Evolutionary conservation across 2,113 vertebrate species (phyloP).

Genomic region (Protomyctophum bolini): DNA sequence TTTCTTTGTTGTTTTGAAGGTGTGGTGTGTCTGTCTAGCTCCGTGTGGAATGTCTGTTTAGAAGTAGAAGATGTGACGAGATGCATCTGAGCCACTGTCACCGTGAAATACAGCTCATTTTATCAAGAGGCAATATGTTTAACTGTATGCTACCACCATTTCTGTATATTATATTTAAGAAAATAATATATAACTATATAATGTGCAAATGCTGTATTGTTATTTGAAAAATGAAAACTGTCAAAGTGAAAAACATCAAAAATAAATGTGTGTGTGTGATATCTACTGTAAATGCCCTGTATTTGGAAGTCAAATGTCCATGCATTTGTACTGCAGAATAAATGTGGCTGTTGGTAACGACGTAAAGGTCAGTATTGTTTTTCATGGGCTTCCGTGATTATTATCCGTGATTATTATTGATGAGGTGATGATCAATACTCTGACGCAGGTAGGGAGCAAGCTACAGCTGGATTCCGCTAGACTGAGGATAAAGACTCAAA

Average conservation of each 20-base stretch:
- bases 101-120: conserved; percentile 50
- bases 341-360: not conserved
- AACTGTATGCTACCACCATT: conserved; percentile 34
- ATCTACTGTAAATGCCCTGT: no score
- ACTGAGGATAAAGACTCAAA: no score
- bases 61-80: conserved; percentile 49
- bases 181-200: conserved; percentile 4
- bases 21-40: conserved; percentile 56
- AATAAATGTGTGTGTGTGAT: conserved; percentile 57
- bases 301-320: not conserved
- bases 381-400: not conserved
- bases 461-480: no score
- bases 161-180: conserved; percentile 48
- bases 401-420: no score
- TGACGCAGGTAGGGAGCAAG: conserved; percentile 54
- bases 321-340: not conserved
- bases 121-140: conserved; percentile 57
- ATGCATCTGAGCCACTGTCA: conserved; percentile 25
- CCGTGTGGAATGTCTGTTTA: conserved; percentile 44
- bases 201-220: conserved; percentile 61
- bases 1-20: conserved; percentile 47
- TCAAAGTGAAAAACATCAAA: conserved; percentile 41
- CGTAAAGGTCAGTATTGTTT: not conserved
- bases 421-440: not conserved
- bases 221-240: conserved; percentile 31